Percentiles rank a stretch among this genome's conserved stretches.
phyloP scores from a whole-genome alignment of 2,797 vertebrate genomes.

The Bovichtus variegatus region DNA sequence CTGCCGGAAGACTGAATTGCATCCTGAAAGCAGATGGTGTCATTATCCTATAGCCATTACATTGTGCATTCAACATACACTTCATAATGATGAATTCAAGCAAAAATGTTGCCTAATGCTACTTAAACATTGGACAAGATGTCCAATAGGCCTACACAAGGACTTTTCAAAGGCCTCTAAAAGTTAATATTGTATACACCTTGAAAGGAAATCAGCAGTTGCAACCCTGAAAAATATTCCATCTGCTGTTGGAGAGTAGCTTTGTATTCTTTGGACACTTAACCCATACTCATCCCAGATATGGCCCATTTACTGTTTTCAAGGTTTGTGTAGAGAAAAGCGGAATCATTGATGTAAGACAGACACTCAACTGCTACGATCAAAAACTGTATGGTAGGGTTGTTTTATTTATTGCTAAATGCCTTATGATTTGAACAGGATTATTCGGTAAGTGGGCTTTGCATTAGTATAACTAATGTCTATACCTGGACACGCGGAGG shows the following conservation, averaged over 20 bases:
- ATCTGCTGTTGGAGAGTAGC: background rate
- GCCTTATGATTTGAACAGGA: background rate
- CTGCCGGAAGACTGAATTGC: too few species aligned
- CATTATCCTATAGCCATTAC: too few species aligned
- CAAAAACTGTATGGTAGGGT: background rate
- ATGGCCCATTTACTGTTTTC: background rate
- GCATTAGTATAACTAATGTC: background rate
- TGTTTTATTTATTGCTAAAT: conserved; percentile 6
- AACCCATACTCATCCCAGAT: background rate
- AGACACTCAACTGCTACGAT: background rate
- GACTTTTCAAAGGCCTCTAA: background rate
- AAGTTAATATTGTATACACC: background rate
- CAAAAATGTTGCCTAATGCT: too few species aligned
- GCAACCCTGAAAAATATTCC: background rate
- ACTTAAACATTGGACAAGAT: background rate
- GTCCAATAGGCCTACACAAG: background rate
- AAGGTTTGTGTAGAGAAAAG: background rate
- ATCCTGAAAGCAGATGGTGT: too few species aligned
- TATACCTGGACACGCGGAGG: background rate
- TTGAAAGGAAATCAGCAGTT: background rate
- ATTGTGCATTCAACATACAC: too few species aligned
- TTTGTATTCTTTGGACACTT: background rate
- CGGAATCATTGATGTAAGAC: background rate
- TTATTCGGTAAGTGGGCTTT: background rate
- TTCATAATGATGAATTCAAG: too few species aligned